Percentiles rank a stretch among this genome's conserved stretches.
Conservation (phyloP, 30 jellyfish, hydroid and myxozoan species). For the Morbakka virulenta region DNA sequence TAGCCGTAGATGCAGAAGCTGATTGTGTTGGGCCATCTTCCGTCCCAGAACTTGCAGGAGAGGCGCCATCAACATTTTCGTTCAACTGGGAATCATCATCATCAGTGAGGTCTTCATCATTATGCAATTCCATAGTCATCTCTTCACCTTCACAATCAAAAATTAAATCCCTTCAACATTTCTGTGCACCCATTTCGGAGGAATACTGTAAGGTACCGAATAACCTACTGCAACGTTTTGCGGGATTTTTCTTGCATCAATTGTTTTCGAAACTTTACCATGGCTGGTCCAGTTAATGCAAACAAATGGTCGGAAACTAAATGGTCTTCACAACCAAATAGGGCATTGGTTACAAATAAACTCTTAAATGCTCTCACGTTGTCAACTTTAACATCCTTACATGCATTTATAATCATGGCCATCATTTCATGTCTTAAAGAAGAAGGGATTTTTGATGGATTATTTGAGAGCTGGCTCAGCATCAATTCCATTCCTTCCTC, state of each 20-base stretch:
- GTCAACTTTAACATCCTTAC: conserved; percentile 3
- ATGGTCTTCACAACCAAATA: conserved; percentile 3
- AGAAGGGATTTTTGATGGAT: conserved; percentile 38
- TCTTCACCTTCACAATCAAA: too few relatives aligned
- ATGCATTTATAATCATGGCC: conserved; percentile 6
- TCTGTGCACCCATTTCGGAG: conserved; percentile 37
- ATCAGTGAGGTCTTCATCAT: too few relatives aligned
- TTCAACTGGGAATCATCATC: too few relatives aligned
- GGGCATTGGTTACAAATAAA: conserved; percentile 9
- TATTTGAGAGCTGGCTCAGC: neutral
- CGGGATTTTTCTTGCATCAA: conserved; percentile 2
- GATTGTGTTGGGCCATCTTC: too few relatives aligned
- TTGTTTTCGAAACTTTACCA: conserved; percentile 18
- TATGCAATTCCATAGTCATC: too few relatives aligned
- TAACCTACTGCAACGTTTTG: conserved; percentile 1
- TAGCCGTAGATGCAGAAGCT: too few relatives aligned
- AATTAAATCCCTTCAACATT: too few relatives aligned
- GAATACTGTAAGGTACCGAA: conserved; percentile 5
- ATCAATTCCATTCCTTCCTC: conserved; percentile 50
- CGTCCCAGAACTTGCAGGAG: too few relatives aligned
- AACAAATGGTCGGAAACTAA: too few relatives aligned
- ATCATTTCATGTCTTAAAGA: conserved; percentile 56
- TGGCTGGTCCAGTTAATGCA: conserved; percentile 16
- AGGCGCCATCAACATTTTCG: too few relatives aligned
- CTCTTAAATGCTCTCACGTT: conserved; percentile 2